Base-by-base conservation (phyloP, 2,113 vertebrate species). In the Notothenia coriiceps region DNA sequence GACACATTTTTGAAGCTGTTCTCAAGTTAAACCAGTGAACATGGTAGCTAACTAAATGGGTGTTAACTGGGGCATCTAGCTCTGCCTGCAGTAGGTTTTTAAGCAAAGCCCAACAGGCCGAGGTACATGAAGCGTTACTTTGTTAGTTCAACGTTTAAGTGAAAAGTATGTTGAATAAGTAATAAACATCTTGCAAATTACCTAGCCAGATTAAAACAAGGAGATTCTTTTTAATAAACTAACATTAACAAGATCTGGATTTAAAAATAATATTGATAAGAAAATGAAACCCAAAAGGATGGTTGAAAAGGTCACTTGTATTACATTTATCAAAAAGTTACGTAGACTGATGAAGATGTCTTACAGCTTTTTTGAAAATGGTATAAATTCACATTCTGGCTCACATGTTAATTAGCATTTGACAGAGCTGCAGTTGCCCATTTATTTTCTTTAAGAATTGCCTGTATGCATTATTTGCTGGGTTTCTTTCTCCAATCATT, bases 401-500 rank as follows among this genome's bases (percentile, higher is more conserved):
- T 77, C 57, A 64, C 25, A 70, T 69, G 46, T 74, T 87, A 85
- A 84, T 91, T 87, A 89, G 73, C 33, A 69, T 82, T 88, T 82
- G 70, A 87, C 73, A 77, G 77, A 67, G 64, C 66, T 75, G 73
- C 78, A 54, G 84, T 68, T 60, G 74, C 61, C 44, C 75, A 84
- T 89, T 92, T 77, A 91, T 90, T 88, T 91, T 75, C 80, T 73
- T 54, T 61, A 81, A 90, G 89, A 92, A 85, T 10, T 88, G 90
- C 91, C 73, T 50, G 71, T 89, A 88, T 86, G 91, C 91, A 91
- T 88, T 91, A 88, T 80, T 87, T 43, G 73, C 64, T 8, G 7
- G 35, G 44, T 76, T 79, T 81, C 80, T 71, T 77, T 2, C 33
- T 82, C 20, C 89, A 88, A 94, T 95, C 93, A 89, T 91, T 93